Evolutionary conservation across 23 tunicate species (phyloP).

Genomic region (Halocynthia roretzi): DNA sequence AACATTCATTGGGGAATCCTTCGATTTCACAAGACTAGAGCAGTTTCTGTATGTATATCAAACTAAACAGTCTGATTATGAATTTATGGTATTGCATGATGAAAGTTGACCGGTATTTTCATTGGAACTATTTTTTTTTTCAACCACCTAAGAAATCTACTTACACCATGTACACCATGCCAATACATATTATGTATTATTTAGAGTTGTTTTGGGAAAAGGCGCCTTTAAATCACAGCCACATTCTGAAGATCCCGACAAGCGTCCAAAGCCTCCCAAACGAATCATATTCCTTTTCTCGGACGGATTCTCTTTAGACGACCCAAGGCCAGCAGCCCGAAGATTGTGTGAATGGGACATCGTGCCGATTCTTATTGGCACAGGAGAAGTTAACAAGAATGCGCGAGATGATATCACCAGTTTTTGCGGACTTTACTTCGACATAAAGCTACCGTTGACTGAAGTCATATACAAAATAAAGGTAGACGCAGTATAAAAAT

Average conservation of each 20-base stretch:
- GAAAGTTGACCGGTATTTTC: too few relatives aligned
- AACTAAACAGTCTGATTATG: too few relatives aligned
- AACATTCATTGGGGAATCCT: constrained; percentile 53
- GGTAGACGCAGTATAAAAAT: constrained; percentile 16
- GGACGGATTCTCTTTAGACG: constrained; percentile 71
- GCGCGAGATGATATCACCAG: constrained; percentile 35
- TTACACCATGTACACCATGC: too few relatives aligned
- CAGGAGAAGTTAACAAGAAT: constrained; percentile 27
- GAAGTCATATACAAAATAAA: constrained; percentile 38
- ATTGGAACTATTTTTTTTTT: not conserved
- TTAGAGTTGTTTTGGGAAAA: constrained; percentile 18
- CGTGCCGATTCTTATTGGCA: constrained; percentile 58
- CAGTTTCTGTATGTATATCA: constrained; percentile 55
- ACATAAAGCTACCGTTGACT: constrained; percentile 12
- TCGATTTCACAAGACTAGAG: constrained; percentile 51
- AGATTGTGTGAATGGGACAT: constrained; percentile 75
- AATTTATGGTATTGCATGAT: not conserved
- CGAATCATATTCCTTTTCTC: constrained; percentile 55
- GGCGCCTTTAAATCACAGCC: constrained; percentile 6
- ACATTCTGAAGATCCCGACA: not conserved
- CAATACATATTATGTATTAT: too few relatives aligned
- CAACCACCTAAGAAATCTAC: not conserved
- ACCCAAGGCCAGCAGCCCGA: constrained; percentile 60
- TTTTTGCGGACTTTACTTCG: constrained; percentile 47
- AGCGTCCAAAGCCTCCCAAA: constrained; percentile 15